phyloP scores from a whole-genome alignment of 2,888 invertebrate species.

The Drosophila hamatofila region DNA sequence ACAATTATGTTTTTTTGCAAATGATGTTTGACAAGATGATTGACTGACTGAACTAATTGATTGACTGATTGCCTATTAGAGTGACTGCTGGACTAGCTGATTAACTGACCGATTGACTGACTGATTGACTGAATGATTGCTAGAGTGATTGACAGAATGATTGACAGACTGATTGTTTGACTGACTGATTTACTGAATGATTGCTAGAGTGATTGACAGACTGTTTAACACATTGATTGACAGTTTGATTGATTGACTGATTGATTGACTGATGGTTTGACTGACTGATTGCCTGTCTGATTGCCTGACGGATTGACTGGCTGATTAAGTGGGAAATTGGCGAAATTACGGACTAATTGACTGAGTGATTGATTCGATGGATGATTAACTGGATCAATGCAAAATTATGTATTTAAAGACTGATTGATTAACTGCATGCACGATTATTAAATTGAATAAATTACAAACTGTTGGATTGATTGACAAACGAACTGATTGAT shows the following conservation, averaged over 20 bases:
- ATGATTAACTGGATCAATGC: neutral
- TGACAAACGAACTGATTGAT: neutral
- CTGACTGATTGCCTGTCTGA: neutral
- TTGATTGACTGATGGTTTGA: neutral
- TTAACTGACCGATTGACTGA: neutral
- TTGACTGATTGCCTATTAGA: neutral
- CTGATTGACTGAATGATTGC: neutral
- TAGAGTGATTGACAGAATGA: neutral
- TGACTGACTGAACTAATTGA: neutral
- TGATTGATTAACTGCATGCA: neutral
- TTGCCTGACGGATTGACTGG: no score
- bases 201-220: neutral
- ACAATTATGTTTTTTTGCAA: no score
- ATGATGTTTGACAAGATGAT: neutral
- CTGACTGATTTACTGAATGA: neutral
- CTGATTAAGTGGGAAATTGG: no score
- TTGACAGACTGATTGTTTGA: neutral
- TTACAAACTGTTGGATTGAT: no score
- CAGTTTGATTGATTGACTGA: accelerated
- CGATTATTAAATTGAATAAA: no score
- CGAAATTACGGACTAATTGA: no score
- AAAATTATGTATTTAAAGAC: neutral
- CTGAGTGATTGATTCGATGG: no score
- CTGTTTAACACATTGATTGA: no score
- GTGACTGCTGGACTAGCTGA: neutral